Percentiles rank a stretch among this genome's conserved stretches.
Evolutionary conservation across 2,797 vertebrate genomes (phyloP).

Genomic region (Hafferia zeledoni): DNA sequence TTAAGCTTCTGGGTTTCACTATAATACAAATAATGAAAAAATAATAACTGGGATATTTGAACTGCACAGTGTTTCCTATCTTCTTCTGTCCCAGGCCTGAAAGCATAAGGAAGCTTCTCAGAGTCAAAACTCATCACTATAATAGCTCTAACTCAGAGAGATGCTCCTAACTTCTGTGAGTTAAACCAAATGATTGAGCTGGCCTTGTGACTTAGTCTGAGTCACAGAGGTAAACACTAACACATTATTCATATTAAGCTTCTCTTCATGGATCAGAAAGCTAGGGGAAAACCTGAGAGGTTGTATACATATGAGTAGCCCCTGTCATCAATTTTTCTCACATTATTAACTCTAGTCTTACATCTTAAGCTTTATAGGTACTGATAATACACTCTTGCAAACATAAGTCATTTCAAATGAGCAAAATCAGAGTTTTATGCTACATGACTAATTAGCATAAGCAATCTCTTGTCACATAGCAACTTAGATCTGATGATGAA

Average conservation of each 20-base stretch:
- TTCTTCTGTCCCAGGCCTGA: neutral
- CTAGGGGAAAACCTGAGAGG: neutral
- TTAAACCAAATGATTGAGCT: neutral
- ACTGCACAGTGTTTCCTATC: neutral
- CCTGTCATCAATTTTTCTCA: neutral
- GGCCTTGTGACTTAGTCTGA: neutral
- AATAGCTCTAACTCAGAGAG: neutral
- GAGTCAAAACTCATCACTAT: neutral
- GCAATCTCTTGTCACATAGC: constrained; percentile 71
- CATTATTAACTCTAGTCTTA: constrained; percentile 24
- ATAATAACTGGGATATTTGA: neutral
- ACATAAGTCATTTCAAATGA: constrained; percentile 62
- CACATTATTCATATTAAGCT: neutral
- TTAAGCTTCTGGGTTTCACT: neutral
- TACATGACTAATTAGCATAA: constrained; percentile 72
- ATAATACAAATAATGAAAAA: neutral
- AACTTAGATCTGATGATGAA: constrained; percentile 75
- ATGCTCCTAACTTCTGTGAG: neutral
- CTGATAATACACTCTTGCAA: neutral
- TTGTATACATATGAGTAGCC: neutral
- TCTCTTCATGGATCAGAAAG: neutral
- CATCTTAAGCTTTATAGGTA: constrained; percentile 22
- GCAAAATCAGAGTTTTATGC: constrained; percentile 47
- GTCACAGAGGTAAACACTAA: neutral
- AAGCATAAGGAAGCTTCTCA: neutral